Base-by-base conservation (phyloP, 2,113 vertebrate species). In the Acrocephalus arundinaceus region DNA sequence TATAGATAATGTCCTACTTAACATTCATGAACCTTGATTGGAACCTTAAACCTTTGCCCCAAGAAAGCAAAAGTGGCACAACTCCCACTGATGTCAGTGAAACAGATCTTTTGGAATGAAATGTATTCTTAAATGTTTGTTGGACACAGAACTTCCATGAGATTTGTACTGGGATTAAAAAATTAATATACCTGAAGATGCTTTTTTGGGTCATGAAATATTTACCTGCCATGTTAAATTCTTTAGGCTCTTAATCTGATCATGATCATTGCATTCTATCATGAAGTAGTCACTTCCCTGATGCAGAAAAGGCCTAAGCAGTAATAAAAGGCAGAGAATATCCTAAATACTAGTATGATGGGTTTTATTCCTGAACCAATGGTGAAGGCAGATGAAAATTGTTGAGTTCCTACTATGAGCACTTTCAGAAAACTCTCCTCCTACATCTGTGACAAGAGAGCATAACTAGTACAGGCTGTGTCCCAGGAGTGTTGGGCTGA, bases 181-280 rank as follows among this genome's bases (percentile, higher is more conserved):
- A 7, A 37, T 57, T 81, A 46, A 31, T 5, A 22, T n/a, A 14
- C 13, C 3, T 55, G 6, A 31, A 65, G 19, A 52, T 21, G 8
- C 0, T 8, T 70, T 70, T 58, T 46, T 51, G 13, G 7, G 2
- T 61, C 25, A 18, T 6, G 4, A 16, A 17, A 2, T 5, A 61
- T 83, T 86, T 86, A 2, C 4, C 6, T 37, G 3, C 5, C 8
- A 15, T 31, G 14, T 15, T 82, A 52, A 61, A 1, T 71, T 63
- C 37, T 63, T 70, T 11, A 85, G 15, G 19, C 2, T 15, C 5
- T 48, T 61, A 13, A 41, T 25, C 22, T 87, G 46, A 49, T 6
- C 4, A 5, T 30, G 28, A 31, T 7, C 15, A n/a, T 23, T 25
- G 14, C 7, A 3, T 43, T 46, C 15, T 59, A 7, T 4, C 15